Evolutionary conservation across 1,140 invertebrate species (phyloP).

Genomic region (Anthonomus grandis): DNA sequence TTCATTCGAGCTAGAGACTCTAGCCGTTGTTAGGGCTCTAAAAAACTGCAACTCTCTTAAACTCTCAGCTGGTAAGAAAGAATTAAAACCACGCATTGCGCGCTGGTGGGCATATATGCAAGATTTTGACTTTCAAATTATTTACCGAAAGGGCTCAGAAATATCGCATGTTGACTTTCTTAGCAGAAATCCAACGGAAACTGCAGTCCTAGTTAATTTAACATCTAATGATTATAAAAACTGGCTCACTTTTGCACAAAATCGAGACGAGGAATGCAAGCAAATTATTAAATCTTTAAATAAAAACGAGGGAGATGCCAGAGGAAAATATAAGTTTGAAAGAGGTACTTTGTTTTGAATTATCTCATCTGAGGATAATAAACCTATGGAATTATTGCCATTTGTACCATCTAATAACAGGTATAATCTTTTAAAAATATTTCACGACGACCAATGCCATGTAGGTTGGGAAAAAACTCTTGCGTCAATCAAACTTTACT

Average conservation of each 20-base stretch:
- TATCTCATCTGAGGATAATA: constrained; percentile 29
- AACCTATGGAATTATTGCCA: constrained; percentile 24
- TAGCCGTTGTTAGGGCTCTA: constrained; percentile 35
- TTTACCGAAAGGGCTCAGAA: constrained; percentile 24
- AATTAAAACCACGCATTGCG: constrained; percentile 42
- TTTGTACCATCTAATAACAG: constrained; percentile 30
- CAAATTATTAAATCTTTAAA: too few species aligned
- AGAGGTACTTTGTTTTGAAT: background rate
- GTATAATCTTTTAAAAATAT: constrained; percentile 34
- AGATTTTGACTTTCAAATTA: constrained; percentile 32
- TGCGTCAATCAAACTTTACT: constrained; percentile 39
- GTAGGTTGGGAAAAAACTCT: constrained; percentile 39
- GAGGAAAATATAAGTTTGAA: constrained; percentile 7
- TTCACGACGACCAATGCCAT: constrained; percentile 33
- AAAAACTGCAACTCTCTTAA: constrained; percentile 44
- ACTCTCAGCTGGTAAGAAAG: constrained; percentile 38
- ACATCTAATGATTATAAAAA: constrained; percentile 22
- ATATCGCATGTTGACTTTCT: constrained; percentile 39
- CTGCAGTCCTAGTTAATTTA: constrained; percentile 14
- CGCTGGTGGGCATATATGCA: constrained; percentile 45
- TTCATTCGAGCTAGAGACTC: too few species aligned
- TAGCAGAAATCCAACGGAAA: constrained; percentile 31
- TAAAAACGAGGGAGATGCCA: background rate
- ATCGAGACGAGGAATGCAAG: too few species aligned
- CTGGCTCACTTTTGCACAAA: constrained; percentile 11